phyloP scores from a whole-genome alignment of 1,140 invertebrate species.

The Sesamia nonagrioides region DNA sequence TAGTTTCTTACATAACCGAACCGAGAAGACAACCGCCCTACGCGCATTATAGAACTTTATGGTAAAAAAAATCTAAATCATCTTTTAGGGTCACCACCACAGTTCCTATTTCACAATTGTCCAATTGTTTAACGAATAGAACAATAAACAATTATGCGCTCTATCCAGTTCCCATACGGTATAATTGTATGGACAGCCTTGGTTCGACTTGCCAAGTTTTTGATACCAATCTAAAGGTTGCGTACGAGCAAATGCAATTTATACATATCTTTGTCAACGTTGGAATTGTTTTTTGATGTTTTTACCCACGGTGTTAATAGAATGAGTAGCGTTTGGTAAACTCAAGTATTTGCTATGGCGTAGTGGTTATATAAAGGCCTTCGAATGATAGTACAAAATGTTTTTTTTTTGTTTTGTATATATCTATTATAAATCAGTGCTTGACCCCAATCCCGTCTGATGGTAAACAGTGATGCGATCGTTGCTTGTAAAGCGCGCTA shows the following conservation, averaged over 20 bases:
- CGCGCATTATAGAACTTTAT: constrained; percentile 16
- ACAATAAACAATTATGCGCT: constrained; percentile 37
- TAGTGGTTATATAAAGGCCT: constrained; percentile 11
- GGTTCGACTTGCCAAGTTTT: constrained; percentile 16
- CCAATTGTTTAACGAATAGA: constrained; percentile 25
- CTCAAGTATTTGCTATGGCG: constrained; percentile 24
- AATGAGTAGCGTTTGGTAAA: constrained; percentile 26
- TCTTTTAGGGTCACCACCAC: constrained; percentile 29
- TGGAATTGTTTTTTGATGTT: constrained; percentile 13
- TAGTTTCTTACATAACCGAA: background rate
- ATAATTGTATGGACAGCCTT: constrained; percentile 31
- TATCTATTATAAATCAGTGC: too few relatives aligned
- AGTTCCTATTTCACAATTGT: constrained; percentile 38
- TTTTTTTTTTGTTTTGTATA: too few relatives aligned
- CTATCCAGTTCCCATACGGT: constrained; percentile 29
- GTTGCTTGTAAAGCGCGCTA: too few relatives aligned
- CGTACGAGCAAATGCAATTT: constrained; percentile 25
- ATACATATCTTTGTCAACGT: constrained; percentile 38
- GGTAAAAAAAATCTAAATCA: constrained; percentile 18
- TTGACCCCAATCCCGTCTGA: too few relatives aligned
- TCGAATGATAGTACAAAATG: background rate
- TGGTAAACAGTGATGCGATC: too few relatives aligned
- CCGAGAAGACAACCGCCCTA: background rate
- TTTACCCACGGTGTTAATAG: constrained; percentile 23
- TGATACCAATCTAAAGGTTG: constrained; percentile 38